Percentiles rank a stretch among this genome's conserved stretches.
These are phyloP conservation scores for Pomatorhinus ruficollis DNA, from an alignment of 2,113 vertebrate genomes.

Conservation along the genomic window DNA sequence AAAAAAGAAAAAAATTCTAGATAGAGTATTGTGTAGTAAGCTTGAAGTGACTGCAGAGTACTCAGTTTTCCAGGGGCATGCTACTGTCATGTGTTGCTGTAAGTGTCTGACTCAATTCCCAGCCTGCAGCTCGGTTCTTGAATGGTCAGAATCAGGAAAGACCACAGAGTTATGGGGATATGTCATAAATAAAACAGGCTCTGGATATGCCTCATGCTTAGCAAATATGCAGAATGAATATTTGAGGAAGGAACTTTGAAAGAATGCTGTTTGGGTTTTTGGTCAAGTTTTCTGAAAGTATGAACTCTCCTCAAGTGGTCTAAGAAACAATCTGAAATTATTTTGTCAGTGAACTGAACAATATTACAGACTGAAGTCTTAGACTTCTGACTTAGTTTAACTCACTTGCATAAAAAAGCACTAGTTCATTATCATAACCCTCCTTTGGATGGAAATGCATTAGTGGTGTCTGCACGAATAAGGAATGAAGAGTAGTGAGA, in stretches of 20 bases:
- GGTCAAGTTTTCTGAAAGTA: neutral
- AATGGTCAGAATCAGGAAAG: neutral
- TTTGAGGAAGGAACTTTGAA: neutral
- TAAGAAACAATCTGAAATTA: neutral
- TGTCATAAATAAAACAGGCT: neutral
- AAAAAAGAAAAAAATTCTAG: neutral
- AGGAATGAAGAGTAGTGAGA: neutral
- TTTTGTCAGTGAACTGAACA: neutral
- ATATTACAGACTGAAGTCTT: neutral
- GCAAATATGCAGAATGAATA: neutral
- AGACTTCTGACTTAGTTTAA: slow-evolving; percentile 26
- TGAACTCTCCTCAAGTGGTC: neutral
- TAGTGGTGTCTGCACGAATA: neutral
- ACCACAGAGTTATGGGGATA: neutral
- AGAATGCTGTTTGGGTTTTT: neutral
- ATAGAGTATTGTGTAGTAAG: neutral
- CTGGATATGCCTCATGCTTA: neutral
- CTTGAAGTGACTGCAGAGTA: neutral
- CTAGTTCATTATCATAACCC: neutral
- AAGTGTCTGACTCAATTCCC: neutral
- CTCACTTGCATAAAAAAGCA: neutral
- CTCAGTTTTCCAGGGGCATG: neutral
- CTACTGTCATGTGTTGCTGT: neutral
- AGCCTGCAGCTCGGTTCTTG: neutral
- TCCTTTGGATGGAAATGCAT: slow-evolving; percentile 6